These are phyloP conservation scores for Drosophila leontia DNA, from an alignment of 1,140 invertebrate genomes.

Conservation along the genomic window DNA sequence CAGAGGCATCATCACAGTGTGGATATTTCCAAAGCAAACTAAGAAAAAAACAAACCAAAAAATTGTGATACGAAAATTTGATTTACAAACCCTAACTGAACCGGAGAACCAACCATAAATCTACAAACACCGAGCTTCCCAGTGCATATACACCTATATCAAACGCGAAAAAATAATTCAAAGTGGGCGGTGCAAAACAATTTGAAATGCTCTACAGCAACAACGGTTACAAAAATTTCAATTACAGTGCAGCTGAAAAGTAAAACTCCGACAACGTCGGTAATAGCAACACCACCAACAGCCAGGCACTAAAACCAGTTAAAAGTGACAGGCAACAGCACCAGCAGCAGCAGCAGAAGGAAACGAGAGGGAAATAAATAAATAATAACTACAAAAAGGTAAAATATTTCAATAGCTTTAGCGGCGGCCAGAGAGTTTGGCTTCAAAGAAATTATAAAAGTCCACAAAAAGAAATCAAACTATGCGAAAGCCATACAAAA, in stretches of 20 bases:
- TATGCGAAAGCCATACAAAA: conserved; percentile 15
- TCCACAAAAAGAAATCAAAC: conserved; percentile 12
- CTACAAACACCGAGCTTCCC: conserved; percentile 13
- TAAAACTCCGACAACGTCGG: conserved; percentile 56
- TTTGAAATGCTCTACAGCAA: conserved; percentile 61
- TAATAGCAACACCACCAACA: conserved; percentile 37
- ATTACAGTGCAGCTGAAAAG: conserved; percentile 79
- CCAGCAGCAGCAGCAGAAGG: conserved; percentile 27
- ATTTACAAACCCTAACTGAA: conserved; percentile 42
- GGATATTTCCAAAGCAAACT: conserved; percentile 24
- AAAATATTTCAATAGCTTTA: conserved; percentile 55
- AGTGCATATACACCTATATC: conserved; percentile 31
- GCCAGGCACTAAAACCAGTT: conserved; percentile 67
- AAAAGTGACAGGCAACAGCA: conserved; percentile 71
- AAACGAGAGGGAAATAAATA: conserved; percentile 36
- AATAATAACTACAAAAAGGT: conserved; percentile 52
- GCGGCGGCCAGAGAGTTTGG: conserved; percentile 14
- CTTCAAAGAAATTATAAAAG: conserved; percentile 23
- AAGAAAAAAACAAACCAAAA: conserved; percentile 38
- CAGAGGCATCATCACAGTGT: conserved; percentile 34
- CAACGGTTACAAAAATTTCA: conserved; percentile 65
- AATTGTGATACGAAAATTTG: conserved; percentile 51
- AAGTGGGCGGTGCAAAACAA: conserved; percentile 68
- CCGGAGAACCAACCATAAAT: conserved; percentile 34
- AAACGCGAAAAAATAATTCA: conserved; percentile 32